These are phyloP conservation scores for Acanthopleura granulata DNA, from an alignment of 2,888 invertebrate species.

Conservation along the genomic window DNA sequence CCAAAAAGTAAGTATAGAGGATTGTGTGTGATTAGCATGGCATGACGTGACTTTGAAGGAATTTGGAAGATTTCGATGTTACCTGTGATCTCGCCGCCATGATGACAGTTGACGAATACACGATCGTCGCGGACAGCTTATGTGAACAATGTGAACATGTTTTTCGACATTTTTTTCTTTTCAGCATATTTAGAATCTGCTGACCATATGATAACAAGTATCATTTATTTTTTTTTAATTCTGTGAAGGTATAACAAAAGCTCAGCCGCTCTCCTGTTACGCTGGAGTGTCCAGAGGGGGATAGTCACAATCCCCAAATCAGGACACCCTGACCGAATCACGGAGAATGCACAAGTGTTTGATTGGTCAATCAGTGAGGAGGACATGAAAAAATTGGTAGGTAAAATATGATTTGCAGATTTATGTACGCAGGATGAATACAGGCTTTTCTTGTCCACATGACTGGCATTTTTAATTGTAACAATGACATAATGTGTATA, in stretches of 20 bases:
- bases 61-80: too few relatives aligned
- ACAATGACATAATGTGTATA: too few relatives aligned
- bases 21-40: background rate
- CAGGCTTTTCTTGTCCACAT: too few relatives aligned
- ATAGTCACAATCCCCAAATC: constrained; percentile 59
- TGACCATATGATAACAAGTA: background rate
- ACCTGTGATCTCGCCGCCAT: too few relatives aligned
- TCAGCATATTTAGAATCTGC: background rate
- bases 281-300: constrained; percentile 53
- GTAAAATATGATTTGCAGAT: background rate
- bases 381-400: constrained; percentile 44
- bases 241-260: constrained; percentile 43
- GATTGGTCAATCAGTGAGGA: constrained; percentile 45
- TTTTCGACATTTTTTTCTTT: background rate
- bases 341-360: constrained; percentile 49
- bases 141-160: too few relatives aligned
- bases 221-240: too few relatives aligned
- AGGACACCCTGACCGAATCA: constrained; percentile 34
- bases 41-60: background rate
- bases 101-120: too few relatives aligned
- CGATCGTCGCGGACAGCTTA: too few relatives aligned
- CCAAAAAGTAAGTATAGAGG: constrained; percentile 33
- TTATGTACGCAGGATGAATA: too few relatives aligned
- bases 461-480: too few relatives aligned
- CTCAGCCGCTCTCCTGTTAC: constrained; percentile 45